Conservation (phyloP, 2,797 vertebrate genomes). For the Lycodopsis pacificus region DNA sequence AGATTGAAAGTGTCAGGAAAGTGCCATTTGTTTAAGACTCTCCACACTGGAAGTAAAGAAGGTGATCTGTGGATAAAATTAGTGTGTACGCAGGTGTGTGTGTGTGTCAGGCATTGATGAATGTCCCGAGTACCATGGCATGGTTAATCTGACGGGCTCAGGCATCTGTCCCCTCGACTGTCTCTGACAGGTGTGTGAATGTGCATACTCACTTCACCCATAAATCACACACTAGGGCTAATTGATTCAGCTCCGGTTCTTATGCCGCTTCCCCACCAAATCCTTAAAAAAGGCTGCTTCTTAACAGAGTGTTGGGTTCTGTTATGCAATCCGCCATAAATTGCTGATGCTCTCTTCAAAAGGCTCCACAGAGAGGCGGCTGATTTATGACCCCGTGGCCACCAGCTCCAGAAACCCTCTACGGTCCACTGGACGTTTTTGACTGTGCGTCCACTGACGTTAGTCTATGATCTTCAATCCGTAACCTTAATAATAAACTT, state of each 20-base stretch:
- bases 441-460: background rate
- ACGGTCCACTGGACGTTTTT: no score
- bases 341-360: conserved; percentile 54
- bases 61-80: background rate
- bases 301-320: conserved; percentile 57
- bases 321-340: conserved; percentile 53
- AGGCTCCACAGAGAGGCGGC: conserved; percentile 18
- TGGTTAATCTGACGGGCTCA: conserved; percentile 63
- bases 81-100: conserved; percentile 13
- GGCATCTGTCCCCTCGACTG: conserved; percentile 28
- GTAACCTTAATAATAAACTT: background rate
- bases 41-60: background rate
- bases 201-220: conserved; percentile 51
- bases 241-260: conserved; percentile 64
- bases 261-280: conserved; percentile 45
- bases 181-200: conserved; percentile 57
- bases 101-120: conserved; percentile 50
- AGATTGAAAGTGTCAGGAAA: conserved; percentile 12
- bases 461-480: background rate
- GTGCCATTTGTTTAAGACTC: background rate
- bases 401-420: conserved; percentile 22
- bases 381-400: conserved; percentile 45
- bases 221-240: conserved; percentile 68
- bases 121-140: conserved; percentile 41
- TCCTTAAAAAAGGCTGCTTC: conserved; percentile 46